Evolutionary conservation across 2,113 vertebrate species (phyloP).

Genomic region (Ochotona curzoniae): DNA sequence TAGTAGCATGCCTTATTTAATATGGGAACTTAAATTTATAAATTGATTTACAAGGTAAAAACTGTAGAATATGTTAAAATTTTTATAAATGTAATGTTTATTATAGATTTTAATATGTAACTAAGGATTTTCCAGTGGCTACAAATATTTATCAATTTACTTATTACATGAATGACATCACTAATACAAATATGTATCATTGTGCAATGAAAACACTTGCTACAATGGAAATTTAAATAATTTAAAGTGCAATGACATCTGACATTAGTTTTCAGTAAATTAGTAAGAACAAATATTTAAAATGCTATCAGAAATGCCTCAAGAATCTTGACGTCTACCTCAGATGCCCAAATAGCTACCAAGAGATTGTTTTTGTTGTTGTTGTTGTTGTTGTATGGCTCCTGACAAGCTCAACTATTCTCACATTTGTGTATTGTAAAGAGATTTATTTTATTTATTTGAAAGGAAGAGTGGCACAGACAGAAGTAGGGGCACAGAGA

Average conservation of each 20-base stretch:
- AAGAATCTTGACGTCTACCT: neutral
- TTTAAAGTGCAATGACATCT: neutral
- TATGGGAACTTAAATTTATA: constrained; percentile 37
- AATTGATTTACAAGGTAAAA: constrained; percentile 31
- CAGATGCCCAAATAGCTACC: neutral
- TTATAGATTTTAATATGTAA: constrained; percentile 24
- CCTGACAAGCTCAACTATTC: neutral
- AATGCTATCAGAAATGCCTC: constrained; percentile 15
- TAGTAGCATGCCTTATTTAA: constrained; percentile 35
- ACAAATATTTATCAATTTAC: constrained; percentile 5
- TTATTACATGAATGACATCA: constrained; percentile 8
- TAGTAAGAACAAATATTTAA: neutral
- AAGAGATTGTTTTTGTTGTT: neutral
- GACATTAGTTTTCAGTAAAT: constrained; percentile 44
- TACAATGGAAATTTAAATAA: constrained; percentile 20
- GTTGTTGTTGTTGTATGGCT: neutral
- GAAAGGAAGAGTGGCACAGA: too few species aligned
- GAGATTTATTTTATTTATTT: too few species aligned
- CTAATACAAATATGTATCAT: neutral
- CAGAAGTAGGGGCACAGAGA: too few species aligned
- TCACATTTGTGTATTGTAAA: neutral
- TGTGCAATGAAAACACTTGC: neutral
- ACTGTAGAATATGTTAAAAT: constrained; percentile 15
- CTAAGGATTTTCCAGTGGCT: neutral
- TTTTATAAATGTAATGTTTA: constrained; percentile 13